Conservation (phyloP, 2,113 vertebrate species). For the Sylvietta virens region DNA sequence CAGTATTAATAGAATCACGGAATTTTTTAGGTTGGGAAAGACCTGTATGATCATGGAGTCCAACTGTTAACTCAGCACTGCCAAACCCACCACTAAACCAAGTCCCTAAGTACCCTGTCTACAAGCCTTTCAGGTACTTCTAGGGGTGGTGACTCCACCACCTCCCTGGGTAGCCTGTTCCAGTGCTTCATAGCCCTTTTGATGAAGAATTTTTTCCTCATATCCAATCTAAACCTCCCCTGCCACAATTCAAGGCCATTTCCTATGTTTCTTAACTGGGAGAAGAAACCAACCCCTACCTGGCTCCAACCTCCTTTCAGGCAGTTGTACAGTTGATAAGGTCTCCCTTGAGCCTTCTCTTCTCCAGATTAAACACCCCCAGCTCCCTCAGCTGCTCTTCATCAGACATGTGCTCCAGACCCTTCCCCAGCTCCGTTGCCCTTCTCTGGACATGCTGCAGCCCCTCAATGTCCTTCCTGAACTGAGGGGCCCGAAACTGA, state of each 20-base stretch:
- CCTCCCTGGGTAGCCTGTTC: not conserved
- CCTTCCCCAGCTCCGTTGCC: fast-evolving
- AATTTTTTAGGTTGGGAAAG: not conserved
- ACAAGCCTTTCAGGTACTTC: not conserved
- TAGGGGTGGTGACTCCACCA: not conserved
- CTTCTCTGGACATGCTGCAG: not conserved
- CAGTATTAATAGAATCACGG: not conserved
- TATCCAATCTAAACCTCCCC: not conserved
- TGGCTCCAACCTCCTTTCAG: not conserved
- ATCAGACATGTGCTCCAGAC: not conserved
- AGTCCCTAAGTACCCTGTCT: not conserved
- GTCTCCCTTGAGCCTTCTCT: not conserved
- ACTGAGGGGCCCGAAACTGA: fast-evolving
- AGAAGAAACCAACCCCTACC: not conserved
- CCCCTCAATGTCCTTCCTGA: not conserved
- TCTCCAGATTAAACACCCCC: not conserved
- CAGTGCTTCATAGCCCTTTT: not conserved
- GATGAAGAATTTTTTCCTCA: not conserved
- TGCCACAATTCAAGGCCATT: not conserved
- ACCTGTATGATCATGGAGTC: not conserved
- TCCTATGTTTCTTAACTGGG: not conserved
- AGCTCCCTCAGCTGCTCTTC: not conserved
- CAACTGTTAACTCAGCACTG: not conserved
- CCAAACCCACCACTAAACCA: not conserved
- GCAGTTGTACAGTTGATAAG: not conserved